Evolutionary conservation across 2,888 invertebrate genomes (phyloP), one percentile per base, ranked within the genome.

Genomic region (Drosophila paranaensis): DNA sequence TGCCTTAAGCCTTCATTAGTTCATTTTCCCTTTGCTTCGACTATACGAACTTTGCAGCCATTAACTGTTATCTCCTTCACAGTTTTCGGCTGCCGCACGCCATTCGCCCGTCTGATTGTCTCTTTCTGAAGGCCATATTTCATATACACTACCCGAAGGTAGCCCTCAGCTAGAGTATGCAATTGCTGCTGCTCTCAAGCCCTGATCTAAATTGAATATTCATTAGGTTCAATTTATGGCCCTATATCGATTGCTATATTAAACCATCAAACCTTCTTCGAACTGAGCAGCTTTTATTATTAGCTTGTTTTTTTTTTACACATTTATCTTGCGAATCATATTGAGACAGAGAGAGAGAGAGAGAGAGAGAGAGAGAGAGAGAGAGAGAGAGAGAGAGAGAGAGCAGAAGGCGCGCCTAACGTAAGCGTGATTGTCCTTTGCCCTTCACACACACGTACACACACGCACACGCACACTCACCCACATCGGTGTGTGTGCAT

Each of bases 41-140:
- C 53, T 57, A 51, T 60, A 33, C 20, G n/a, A n/a, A 54, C 45
- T 60, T 54, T 78, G 60, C 57, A 74, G 54, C 74, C 77, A 83
- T 86, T 86, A 83, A 81, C 63, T 37, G 71, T 70, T 79, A 81
- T 82, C 77, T 68, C 27, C 50, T 37, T 45, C 40, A 64, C 53
- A 57, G 63, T 74, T 70, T 70, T 57, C 51, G 55, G 35, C 55
- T 64, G 42, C 40, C 58, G 30, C 46, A 42, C 27, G 39, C 37
- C 10, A 30, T 51, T 62, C 53, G n/a, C 10, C 35, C 25, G 6
- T 35, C 55, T 20, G 60, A 37, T 60, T 51, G 62, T 60, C 62
- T 75, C 66, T 48, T 48, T 33, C 56, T 69, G 76, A 77, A 60
- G 54, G 64, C 46, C 13, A 30, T 53, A 67, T 64, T 55, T 63